These are phyloP conservation scores for Acyrthosiphon pisum DNA, from an alignment of 1,140 invertebrate genomes.

Conservation along the genomic window DNA sequence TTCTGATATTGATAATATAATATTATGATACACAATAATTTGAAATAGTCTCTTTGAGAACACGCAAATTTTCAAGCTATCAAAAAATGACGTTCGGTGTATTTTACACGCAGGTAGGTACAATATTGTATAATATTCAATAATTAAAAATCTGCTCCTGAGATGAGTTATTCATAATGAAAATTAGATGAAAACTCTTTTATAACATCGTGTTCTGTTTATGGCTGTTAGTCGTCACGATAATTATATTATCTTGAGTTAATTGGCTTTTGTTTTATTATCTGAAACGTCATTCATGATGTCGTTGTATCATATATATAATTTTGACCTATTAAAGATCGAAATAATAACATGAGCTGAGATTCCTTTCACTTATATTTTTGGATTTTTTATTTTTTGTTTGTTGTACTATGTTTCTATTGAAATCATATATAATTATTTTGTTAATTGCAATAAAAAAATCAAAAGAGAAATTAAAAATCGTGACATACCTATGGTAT, in stretches of 20 bases:
- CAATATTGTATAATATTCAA: not conserved
- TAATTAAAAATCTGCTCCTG: not conserved
- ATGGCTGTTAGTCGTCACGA: not conserved
- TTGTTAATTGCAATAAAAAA: not conserved
- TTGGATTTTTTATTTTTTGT: not conserved
- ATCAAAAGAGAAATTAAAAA: not conserved
- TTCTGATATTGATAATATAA: not conserved
- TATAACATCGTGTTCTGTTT: not conserved
- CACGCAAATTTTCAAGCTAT: not conserved
- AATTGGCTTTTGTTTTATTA: conserved; percentile 24
- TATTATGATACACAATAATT: not conserved
- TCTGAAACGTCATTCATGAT: not conserved
- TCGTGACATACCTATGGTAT: not conserved
- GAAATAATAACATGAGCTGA: not conserved
- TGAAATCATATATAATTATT: not conserved
- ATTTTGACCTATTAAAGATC: not conserved
- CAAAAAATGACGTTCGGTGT: not conserved
- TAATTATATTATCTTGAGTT: not conserved
- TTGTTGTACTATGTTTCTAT: not conserved
- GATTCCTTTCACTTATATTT: not conserved
- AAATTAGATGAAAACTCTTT: not conserved
- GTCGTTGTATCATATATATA: not conserved
- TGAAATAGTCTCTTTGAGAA: not conserved
- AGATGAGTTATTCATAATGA: not conserved
- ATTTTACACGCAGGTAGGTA: no score